phyloP scores from a whole-genome alignment of 2,888 invertebrate genomes.

The Cylloceria caligata region DNA sequence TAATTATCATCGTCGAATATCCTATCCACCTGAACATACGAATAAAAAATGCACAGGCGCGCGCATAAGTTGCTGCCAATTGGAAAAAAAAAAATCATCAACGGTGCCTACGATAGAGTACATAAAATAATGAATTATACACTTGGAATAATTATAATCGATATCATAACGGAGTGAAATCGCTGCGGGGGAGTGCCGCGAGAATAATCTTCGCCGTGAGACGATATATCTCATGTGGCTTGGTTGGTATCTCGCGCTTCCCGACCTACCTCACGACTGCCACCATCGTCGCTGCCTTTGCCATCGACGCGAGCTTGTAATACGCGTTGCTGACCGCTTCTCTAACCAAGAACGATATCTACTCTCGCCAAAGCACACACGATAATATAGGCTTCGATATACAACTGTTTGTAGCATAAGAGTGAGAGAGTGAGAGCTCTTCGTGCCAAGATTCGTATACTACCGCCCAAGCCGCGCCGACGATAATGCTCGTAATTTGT shows the following conservation, averaged over 20 bases:
- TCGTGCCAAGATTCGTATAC: conserved; percentile 17
- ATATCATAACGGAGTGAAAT: conserved; percentile 14
- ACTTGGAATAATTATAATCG: conserved; percentile 35
- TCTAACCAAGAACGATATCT: conserved; percentile 14
- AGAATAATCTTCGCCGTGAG: conserved; percentile 28
- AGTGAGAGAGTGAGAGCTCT: background rate
- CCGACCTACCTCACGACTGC: conserved; percentile 36
- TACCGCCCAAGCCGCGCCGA: conserved; percentile 45
- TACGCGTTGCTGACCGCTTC: conserved; percentile 25
- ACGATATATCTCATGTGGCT: conserved; percentile 14
- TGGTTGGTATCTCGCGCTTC: conserved; percentile 10
- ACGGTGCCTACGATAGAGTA: background rate
- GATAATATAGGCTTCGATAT: background rate
- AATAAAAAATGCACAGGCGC: background rate
- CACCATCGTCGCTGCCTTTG: background rate
- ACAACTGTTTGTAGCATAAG: background rate
- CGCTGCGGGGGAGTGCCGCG: conserved; percentile 41
- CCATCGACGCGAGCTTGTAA: conserved; percentile 34
- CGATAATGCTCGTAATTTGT: conserved; percentile 77
- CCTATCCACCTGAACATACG: background rate
- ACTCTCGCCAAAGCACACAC: conserved; percentile 29
- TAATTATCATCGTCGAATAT: background rate
- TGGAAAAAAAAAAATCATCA: conserved; percentile 26
- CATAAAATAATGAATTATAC: conserved; percentile 22
- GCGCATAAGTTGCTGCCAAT: conserved; percentile 9